Evolutionary conservation across 2,888 invertebrate genomes (phyloP), one percentile per base, ranked within the genome.

Genomic region (Clusia tigrina): DNA sequence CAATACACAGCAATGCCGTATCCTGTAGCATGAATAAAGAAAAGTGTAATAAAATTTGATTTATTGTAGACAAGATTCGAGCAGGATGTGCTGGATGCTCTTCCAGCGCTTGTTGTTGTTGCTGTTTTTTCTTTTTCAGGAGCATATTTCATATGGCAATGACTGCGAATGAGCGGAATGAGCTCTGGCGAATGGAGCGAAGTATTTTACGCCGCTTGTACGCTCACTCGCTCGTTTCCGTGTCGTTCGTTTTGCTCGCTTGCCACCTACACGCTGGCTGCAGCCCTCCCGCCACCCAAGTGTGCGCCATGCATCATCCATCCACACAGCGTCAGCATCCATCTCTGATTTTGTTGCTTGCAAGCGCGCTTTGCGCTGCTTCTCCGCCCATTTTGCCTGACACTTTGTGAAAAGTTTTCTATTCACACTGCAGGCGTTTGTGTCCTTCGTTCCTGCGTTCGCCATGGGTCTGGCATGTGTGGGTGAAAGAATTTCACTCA

Each of bases 41-140:
- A 83, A 83, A 83, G 80, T 82, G 82, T 83, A 83, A 82, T 82
- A 82, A 82, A 83, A 83, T 83, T 82, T 82, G 83, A 82, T 82
- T 82, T 82, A 82, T 82, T 82, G 80, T 78, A 78, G 83, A 82
- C 83, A 83, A 81, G 81, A 82, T 81, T 81, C 79, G 77, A 80
- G 81, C 72, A 78, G 81, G 79, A 79, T 79, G 71, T 78, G 71
- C 69, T 68, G 38, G 63, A 17, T 54, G 26, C 46, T 20, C 24
- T 46, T 23, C 38, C 18, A 9, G 12, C 12, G 24, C 59, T 22
- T 22, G 15, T 38, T 15, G 38, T 20, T 38, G 23, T 18, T 5
- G 5, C 17, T 26, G 32, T 32, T n/a, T n/a, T n/a, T n/a, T n/a
- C 37, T 59, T 61, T 66, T 64, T 32, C 52, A 55, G 58, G 52